Base-by-base conservation (phyloP, 2,888 invertebrate species). In the Drosophila picticornis region DNA sequence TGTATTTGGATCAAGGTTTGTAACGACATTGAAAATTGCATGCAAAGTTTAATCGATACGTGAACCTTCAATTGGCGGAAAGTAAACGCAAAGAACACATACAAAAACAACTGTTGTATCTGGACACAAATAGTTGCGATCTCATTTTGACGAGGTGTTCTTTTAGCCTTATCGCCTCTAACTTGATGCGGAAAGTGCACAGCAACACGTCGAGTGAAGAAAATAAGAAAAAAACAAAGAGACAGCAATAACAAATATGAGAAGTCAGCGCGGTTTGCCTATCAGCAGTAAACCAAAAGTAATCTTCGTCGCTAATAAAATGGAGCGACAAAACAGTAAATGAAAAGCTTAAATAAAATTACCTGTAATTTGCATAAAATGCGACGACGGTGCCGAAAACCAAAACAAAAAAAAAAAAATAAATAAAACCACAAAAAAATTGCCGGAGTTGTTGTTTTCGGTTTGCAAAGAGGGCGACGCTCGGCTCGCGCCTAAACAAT, bases 301-400 rank as follows among this genome's bases (percentile, higher is more conserved):
- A 67, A 81, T 64, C 75, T 73, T 50, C 53, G 50, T 38, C 57
- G 74, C 75, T 75, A 84, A 88, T 82, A 78, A 86, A 88, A 69
- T 77, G 84, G 69, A 74, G 80, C 81, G 86, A 83, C 86, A 88
- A 85, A 84, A 74, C 74, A 73, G 86, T 80, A 81, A 85, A 85
- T 86, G 86, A 86, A 85, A 85, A 74, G 82, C 81, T 82, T 83
- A 70, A 88, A 80, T 80, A 78, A 85, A 86, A 80, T 88, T 77
- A 72, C 77, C 48, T 60, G 72, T 51, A 86, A 85, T 85, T 88
- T 85, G 86, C 86, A 88, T 86, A 75, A 86, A 88, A 80, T 72
- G 71, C 72, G 64, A 53, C 65, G 64, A 58, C 62, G 57, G 27
- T 25, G 61, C 72, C 51, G 75, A 77, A 83, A 71, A 68, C 51